Base-by-base conservation (phyloP, 2,797 vertebrate genomes). In the Sus cebifrons region DNA sequence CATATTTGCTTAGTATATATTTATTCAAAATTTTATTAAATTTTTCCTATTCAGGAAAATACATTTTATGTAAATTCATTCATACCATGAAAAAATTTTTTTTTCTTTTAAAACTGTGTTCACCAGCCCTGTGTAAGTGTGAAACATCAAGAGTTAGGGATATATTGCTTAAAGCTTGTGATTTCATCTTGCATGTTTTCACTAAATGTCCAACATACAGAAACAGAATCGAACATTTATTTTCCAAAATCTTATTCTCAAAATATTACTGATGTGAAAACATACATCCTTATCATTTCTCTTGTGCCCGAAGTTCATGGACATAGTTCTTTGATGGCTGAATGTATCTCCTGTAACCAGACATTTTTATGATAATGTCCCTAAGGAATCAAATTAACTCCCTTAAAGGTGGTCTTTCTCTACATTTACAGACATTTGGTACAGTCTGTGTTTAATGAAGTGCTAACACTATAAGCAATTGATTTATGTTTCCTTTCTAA, bases 121-220 rank as follows among this genome's bases (percentile, higher is more conserved):
- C 11, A 86, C 11, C 1, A 20, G n/a, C 0, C 6, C 49, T 52
- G 0, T 67, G n/a, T 40, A 94, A 92, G 56, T 74, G 9, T 84
- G 52, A 83, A 83, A 56, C 52, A 70, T 60, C 52, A 88, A 77
- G 8, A 75, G 18, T 5, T 67, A 7, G 5, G 2, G 16, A 52
- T 56, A 25, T 65, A 91, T 44, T 95, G 12, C 4, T 85, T 82
- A 84, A 58, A 13, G 5, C 15, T 49, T 67, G 70, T 84, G 5
- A 91, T 81, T 81, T 94, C 27, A 27, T 89, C 14, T 79, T 95
- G 3, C 15, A 15, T 67, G 3, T 40, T 93, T 71, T 84, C 23
- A 89, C 16, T 60, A 84, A 11, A 44, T 77, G 5, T 65, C 17
- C 8, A 89, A 86, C 2, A 17, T 4, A 54, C 4, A 49, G 79